Evolutionary conservation across 2,113 vertebrate species (phyloP).

Genomic region (Lepisosteus osseus): DNA sequence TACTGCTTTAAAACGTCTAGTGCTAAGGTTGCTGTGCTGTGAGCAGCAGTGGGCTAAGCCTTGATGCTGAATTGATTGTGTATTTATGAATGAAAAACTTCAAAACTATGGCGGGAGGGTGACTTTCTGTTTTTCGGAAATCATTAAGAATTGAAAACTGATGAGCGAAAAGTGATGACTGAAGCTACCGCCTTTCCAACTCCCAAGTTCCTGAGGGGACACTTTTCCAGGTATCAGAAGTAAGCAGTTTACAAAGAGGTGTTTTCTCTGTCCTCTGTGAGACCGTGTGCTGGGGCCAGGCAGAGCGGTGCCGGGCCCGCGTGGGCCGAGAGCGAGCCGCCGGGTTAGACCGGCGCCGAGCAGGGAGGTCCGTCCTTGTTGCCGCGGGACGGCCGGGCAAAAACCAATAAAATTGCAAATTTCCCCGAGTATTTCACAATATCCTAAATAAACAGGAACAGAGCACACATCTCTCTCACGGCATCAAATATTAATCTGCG

Average conservation of each 20-base stretch:
- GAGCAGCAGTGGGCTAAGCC: background rate
- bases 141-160: no score
- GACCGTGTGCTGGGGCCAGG: background rate
- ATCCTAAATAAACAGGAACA: slow-evolving; percentile 96
- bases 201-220: no score
- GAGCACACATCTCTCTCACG: slow-evolving; percentile 74
- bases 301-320: background rate
- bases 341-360: background rate
- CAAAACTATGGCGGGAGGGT: no score
- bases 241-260: no score
- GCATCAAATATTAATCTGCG: slow-evolving; percentile 98
- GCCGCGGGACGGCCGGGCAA: slow-evolving; percentile 26
- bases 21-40: slow-evolving; percentile 1
- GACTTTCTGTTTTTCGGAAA: no score
- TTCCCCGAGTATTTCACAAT: slow-evolving; percentile 90
- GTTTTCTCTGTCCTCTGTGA: no score
- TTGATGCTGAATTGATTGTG: no score
- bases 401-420: slow-evolving; percentile 99
- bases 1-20: background rate
- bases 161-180: no score
- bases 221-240: no score
- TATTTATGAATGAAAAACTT: no score
- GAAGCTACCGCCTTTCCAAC: no score
- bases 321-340: no score
- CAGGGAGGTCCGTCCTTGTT: background rate